Evolutionary conservation across 1,140 invertebrate genomes (phyloP), one percentile per base, ranked within the genome.

Genomic region (Megalonaias nervosa): DNA sequence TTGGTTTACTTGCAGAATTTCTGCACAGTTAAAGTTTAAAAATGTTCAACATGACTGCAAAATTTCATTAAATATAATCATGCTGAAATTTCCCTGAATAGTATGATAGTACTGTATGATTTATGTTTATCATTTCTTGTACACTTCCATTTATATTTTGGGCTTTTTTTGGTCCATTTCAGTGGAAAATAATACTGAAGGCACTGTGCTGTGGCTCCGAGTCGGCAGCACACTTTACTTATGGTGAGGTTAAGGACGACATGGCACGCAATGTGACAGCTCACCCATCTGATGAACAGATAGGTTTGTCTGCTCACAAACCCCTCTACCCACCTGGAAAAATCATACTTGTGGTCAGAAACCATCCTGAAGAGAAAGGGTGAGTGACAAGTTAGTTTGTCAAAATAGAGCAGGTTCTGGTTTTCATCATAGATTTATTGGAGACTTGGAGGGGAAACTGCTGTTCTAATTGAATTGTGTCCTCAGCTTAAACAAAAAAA

Each of bases 181-280:
- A 97, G 95, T 97, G 96, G 96, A 96, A 97, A 91, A 97, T 95
- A 12, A 96, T 97, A 84, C 93, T 94, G 23, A 95, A 94, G 77
- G 95, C 95, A 80, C 93, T 96, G 72, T 96, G 95, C 86, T 96
- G 95, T 90, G 93, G 94, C 93, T 88, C 93, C 92, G 71, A 82
- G 56, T 81, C 83, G 4, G 77, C 76, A 4, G 82, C 71, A 21
- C 80, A 80, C 57, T 91, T 93, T 13, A 93, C 93, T 83, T 94
- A 94, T 91, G 86, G 93, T 93, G 89, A 95, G 17, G 69, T 84
- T 4, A 59, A 85, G 61, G 67, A 78, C 3, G 86, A 86, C 70
- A 78, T 84, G 57, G 87, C 87, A 65, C 75, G 87, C 16, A 82
- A 89, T 71, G 76, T 84, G 9, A 94, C 67, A 93, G 95, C 91